A percentile compares a stretch with the other conserved stretches of the same genome.
phyloP scores from a whole-genome alignment of 2,888 invertebrate species.

The Laothoe populi region DNA sequence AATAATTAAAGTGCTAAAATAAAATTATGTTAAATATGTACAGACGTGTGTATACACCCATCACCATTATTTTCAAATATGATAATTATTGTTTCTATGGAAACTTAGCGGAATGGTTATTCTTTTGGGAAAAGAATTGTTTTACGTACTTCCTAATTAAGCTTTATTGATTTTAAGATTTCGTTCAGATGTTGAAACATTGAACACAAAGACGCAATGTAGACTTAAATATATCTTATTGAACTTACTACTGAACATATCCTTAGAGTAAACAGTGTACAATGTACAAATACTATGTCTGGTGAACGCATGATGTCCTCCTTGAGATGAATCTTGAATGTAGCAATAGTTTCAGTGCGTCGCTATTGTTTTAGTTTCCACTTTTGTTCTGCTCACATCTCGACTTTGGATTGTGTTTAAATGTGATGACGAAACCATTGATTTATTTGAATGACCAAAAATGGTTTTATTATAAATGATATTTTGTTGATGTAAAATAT shows the following conservation, averaged over 20 bases:
- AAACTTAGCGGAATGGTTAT: conserved; percentile 67
- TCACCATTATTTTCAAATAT: conserved; percentile 59
- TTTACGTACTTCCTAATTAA: conserved; percentile 66
- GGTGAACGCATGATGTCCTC: background rate
- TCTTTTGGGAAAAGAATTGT: conserved; percentile 83
- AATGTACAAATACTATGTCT: background rate
- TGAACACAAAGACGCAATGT: conserved; percentile 10
- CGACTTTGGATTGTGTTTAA: conserved; percentile 51
- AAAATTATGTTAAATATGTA: conserved; percentile 49
- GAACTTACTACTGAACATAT: conserved; percentile 21
- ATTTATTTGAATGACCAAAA: conserved; percentile 70
- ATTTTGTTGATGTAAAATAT: conserved; percentile 58
- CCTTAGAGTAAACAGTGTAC: conserved; percentile 12
- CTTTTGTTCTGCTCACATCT: conserved; percentile 42
- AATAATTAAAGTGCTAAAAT: conserved; percentile 62
- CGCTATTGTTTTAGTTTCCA: conserved; percentile 28
- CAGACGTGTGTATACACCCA: conserved; percentile 42
- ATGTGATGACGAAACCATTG: conserved; percentile 82
- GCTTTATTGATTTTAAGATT: conserved; percentile 58
- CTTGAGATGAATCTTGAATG: background rate
- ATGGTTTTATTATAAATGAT: conserved; percentile 60
- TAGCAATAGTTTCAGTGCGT: conserved; percentile 23
- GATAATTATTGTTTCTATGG: conserved; percentile 60
- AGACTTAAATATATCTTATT: conserved; percentile 21
- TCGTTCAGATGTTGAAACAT: conserved; percentile 38